Percentiles rank a stretch among this genome's conserved stretches.
phyloP scores from a whole-genome alignment of 1,140 invertebrate genomes.

The Elymnias hypermnestra region DNA sequence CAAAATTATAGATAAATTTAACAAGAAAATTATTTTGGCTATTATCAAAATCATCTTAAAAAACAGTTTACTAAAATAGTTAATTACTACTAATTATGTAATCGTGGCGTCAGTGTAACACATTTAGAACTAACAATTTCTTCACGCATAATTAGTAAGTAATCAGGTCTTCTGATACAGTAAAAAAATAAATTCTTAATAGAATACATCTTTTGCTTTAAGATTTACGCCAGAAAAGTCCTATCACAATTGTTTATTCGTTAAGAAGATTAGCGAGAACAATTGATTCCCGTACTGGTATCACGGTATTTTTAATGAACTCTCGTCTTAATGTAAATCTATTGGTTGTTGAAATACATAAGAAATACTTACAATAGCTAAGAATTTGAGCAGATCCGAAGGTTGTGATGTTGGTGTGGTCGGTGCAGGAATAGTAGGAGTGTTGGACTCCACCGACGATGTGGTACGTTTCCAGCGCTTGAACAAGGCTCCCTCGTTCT shows the following conservation, averaged over 20 bases:
- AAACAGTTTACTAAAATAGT: neutral
- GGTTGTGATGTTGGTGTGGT: conserved; percentile 45
- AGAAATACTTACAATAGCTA: conserved; percentile 71
- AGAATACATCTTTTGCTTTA: too few species aligned
- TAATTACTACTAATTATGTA: conserved; percentile 4
- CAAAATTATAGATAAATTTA: too few species aligned
- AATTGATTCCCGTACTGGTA: too few species aligned
- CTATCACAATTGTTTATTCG: too few species aligned
- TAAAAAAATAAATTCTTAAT: neutral
- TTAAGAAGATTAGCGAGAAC: too few species aligned
- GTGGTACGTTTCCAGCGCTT: conserved; percentile 56
- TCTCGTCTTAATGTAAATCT: too few species aligned
- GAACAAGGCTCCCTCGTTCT: conserved; percentile 62
- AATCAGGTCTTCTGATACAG: neutral
- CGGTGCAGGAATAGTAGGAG: conserved; percentile 35
- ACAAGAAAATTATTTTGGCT: too few species aligned
- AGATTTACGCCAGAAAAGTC: too few species aligned
- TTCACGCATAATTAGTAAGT: conserved; percentile 1
- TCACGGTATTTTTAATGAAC: too few species aligned
- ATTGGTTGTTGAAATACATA: too few species aligned
- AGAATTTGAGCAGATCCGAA: conserved; percentile 68
- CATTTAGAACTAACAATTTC: conserved; percentile 7
- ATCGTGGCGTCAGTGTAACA: conserved; percentile 3
- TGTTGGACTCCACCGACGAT: conserved; percentile 34
- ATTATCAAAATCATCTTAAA: too few species aligned